phyloP scores from a whole-genome alignment of 2,113 vertebrate genomes.

The Morone chrysops region DNA sequence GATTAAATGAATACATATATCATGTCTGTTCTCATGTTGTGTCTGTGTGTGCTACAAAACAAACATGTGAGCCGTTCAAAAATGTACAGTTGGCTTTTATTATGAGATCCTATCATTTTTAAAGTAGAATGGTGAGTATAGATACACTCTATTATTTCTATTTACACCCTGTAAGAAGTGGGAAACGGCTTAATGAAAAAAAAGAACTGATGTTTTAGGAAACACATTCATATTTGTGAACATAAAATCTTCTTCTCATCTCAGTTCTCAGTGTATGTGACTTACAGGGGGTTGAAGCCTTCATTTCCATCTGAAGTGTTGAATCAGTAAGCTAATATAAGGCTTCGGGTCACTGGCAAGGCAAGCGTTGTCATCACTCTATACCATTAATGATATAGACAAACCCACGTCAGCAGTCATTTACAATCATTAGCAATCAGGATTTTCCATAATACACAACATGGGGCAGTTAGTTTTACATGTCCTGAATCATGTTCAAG shows the following conservation, averaged over 20 bases:
- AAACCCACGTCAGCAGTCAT: conserved; percentile 52
- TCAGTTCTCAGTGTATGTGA: conserved; percentile 43
- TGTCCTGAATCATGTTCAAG: conserved; percentile 20
- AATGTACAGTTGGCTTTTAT: conserved; percentile 81
- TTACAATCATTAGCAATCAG: conserved; percentile 65
- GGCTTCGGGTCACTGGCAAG: conserved; percentile 73
- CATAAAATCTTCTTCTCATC: conserved; percentile 25
- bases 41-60: conserved; percentile 8
- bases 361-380: conserved; percentile 63
- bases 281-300: conserved; percentile 62
- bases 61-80: conserved; percentile 65
- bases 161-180: conserved; percentile 81
- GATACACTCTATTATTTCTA: conserved; percentile 78
- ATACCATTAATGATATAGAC: conserved; percentile 39
- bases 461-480: conserved; percentile 34
- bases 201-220: conserved; percentile 62
- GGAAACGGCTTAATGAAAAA: conserved; percentile 54
- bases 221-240: conserved; percentile 74
- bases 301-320: conserved; percentile 49
- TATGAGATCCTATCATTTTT: conserved; percentile 76
- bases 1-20: conserved; percentile 40
- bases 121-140: conserved; percentile 75
- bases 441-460: conserved; percentile 39
- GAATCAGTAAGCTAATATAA: conserved; percentile 69
- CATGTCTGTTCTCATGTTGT: neutral